Evolutionary conservation across 2,888 invertebrate species (phyloP), one percentile per base, ranked within the genome.

Genomic region (Nomada ruficornis): DNA sequence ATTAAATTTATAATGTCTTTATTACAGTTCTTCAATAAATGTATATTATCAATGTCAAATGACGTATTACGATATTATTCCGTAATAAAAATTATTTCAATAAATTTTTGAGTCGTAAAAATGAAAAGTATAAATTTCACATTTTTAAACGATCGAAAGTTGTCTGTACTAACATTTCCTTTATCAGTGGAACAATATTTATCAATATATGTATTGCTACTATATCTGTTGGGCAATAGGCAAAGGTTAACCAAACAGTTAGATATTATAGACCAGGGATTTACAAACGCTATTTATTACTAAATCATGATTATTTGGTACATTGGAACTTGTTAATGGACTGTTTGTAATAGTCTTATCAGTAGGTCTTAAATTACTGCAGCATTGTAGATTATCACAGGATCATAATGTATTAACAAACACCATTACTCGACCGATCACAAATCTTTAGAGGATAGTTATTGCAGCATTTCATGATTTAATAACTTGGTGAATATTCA

Each of bases 291-390:
- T 9, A 36, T 62, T 68, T 23, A 55, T 9, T 23, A 13, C 5
- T 42, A 42, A 7, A 62, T 7, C 9, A 54, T 9, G 23, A 20
- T 60, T 29, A 36, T 42, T 63, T 10, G 13, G 15, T 62, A 50
- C 4, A 62, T 11, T 9, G 50, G 20, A 42, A 26, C 13, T 44
- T 68, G 23, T 23, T 57, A 23, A 52, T 71, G 52, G 36, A 55
- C 42, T 15, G 42, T 67, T 55, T 42, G 36, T 52, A 52, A 69
- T 57, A 62, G 36, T 36, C 42, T 55, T 62, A 50, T 68, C 44
- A 44, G 18, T 44, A 42, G 18, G 23, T 71, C 42, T 62, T n/a
- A 62, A 67, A 62, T 71, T 62, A 62, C 13, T 54, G 52, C 13
- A 42, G 1, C 2, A 0, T 23, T 13, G 23, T 26, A 50, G 60